Conservation (phyloP, 2,113 vertebrate species). For the Nycticebus coucang region DNA sequence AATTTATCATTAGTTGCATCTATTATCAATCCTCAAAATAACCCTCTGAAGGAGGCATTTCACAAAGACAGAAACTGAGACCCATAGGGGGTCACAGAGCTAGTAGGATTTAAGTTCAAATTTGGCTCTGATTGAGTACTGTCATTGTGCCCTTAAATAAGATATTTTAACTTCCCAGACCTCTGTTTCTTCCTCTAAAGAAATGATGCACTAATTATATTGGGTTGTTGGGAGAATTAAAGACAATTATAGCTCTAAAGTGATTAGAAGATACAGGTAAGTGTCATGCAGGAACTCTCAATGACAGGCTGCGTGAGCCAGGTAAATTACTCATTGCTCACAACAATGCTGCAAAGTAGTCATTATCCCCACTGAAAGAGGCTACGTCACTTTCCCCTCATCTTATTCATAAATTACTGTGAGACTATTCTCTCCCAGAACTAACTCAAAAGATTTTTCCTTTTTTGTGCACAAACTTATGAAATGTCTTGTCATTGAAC, state of each 20-base stretch:
- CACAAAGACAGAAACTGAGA: neutral
- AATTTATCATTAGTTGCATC: neutral
- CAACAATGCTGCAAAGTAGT: neutral
- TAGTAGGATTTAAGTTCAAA: neutral
- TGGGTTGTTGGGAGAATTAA: neutral
- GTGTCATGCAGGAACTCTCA: neutral
- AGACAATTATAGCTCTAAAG: neutral
- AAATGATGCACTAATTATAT: neutral
- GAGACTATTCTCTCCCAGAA: neutral
- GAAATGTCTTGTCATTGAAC: neutral
- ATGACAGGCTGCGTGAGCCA: neutral
- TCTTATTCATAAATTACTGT: neutral
- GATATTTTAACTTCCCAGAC: neutral
- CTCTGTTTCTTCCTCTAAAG: constrained; percentile 1
- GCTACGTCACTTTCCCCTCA: neutral
- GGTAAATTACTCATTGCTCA: neutral
- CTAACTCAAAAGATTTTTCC: neutral
- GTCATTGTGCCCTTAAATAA: neutral
- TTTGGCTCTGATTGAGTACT: neutral
- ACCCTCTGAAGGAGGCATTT: neutral
- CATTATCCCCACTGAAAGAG: neutral
- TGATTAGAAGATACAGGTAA: neutral
- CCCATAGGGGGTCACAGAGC: neutral
- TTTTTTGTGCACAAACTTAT: neutral
- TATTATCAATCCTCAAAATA: neutral